Percentiles rank a stretch among this genome's conserved stretches.
Conservation (phyloP, 2,797 vertebrate genomes). For the Lepus oiostolus region DNA sequence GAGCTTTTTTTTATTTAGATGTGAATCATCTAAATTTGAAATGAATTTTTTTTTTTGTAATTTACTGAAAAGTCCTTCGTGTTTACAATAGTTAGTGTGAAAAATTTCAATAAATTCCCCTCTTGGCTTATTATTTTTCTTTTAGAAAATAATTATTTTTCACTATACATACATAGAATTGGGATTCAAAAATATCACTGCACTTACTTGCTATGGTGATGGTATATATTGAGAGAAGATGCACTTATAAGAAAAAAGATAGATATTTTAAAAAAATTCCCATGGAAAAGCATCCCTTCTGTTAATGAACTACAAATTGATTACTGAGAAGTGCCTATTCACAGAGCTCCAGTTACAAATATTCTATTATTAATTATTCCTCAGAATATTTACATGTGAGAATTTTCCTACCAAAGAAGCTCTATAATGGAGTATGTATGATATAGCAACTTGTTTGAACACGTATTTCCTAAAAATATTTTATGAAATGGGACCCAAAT, state of each 20-base stretch:
- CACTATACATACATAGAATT: neutral
- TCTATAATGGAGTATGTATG: neutral
- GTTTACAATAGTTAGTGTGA: neutral
- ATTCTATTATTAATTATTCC: neutral
- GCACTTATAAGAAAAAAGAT: neutral
- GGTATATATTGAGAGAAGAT: neutral
- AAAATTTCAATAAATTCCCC: neutral
- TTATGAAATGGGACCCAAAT: conserved; percentile 1
- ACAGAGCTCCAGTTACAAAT: neutral
- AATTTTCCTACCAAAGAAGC: neutral
- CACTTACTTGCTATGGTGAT: neutral
- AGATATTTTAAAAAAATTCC: neutral
- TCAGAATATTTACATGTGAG: neutral
- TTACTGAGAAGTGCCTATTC: neutral
- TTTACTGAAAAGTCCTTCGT: neutral
- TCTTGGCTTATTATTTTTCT: neutral
- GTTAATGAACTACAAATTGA: neutral
- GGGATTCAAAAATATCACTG: neutral
- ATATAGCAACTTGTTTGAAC: conserved; percentile 2
- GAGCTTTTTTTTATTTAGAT: neutral
- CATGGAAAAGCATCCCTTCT: neutral
- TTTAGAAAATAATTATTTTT: neutral
- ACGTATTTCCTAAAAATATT: neutral
- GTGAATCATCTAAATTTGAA: neutral
- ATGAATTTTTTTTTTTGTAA: neutral